Conservation (phyloP, 2,113 vertebrate species). For the Physeter macrocephalus region DNA sequence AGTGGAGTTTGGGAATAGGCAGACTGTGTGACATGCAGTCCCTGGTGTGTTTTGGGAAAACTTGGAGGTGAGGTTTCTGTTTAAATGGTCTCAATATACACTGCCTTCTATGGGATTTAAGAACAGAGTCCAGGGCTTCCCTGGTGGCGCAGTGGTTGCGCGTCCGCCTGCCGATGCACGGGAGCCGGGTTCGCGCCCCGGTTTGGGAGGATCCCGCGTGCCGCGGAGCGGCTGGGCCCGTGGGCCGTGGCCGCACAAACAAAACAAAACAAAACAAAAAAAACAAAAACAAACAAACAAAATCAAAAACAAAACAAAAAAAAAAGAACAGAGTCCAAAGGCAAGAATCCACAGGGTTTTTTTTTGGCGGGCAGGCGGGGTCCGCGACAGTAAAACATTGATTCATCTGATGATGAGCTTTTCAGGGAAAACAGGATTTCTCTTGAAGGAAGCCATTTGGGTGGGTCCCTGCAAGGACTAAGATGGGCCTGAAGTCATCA, state of each 20-base stretch:
- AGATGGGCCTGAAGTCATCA: background rate
- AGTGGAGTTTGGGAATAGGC: background rate
- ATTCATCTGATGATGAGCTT: slow-evolving; percentile 47
- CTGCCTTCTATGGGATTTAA: slow-evolving; percentile 71
- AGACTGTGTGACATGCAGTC: background rate
- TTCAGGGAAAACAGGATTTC: background rate
- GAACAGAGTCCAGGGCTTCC: slow-evolving; percentile 61
- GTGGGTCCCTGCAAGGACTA: background rate
- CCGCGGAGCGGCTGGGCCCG: too few relatives aligned
- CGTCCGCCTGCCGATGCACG: too few relatives aligned
- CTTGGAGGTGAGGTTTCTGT: slow-evolving; percentile 51
- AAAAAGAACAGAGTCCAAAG: slow-evolving; percentile 65
- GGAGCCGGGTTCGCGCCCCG: too few relatives aligned
- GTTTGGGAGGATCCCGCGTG: too few relatives aligned
- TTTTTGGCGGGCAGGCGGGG: background rate
- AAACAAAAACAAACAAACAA: too few relatives aligned
- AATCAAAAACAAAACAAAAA: too few relatives aligned
- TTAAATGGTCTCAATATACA: slow-evolving; percentile 67
- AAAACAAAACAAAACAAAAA: too few relatives aligned
- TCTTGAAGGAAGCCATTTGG: background rate
- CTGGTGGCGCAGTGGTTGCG: too few relatives aligned
- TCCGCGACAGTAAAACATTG: slow-evolving; percentile 42
- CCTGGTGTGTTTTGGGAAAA: slow-evolving; percentile 19
- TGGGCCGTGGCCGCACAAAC: too few relatives aligned
- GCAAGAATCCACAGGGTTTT: slow-evolving; percentile 16